Percentiles rank a stretch among this genome's conserved stretches.
phyloP scores from a whole-genome alignment of 1,140 invertebrate genomes.

The Rhynchophorus ferrugineus region DNA sequence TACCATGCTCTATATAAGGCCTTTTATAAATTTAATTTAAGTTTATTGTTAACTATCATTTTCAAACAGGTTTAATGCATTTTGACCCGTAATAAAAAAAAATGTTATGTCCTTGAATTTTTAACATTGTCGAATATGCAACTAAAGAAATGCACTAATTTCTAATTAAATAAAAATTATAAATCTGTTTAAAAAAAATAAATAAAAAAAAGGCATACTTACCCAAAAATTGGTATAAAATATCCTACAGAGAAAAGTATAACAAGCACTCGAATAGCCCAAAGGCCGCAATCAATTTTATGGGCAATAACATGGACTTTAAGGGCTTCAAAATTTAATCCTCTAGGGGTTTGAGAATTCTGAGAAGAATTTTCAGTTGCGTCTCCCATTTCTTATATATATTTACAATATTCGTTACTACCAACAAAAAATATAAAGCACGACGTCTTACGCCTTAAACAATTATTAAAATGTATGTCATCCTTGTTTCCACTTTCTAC shows the following conservation, averaged over 20 bases:
- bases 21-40: too few species aligned
- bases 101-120: not conserved
- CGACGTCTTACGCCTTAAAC: too few species aligned
- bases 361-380: not conserved
- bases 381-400: too few species aligned
- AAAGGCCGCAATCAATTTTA: slow-evolving; percentile 78
- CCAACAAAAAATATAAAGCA: too few species aligned
- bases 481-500: too few species aligned
- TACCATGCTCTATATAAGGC: too few species aligned
- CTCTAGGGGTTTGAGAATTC: slow-evolving; percentile 15
- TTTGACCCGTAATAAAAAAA: too few species aligned
- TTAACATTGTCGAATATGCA: not conserved
- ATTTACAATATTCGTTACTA: too few species aligned
- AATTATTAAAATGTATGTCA: too few species aligned
- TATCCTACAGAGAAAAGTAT: slow-evolving; percentile 78
- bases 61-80: too few species aligned
- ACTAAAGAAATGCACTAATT: not conserved
- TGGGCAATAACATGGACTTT: slow-evolving; percentile 68
- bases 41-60: too few species aligned
- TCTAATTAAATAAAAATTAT: not conserved
- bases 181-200: not conserved
- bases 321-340: slow-evolving; percentile 48
- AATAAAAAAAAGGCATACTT: slow-evolving; percentile 38
- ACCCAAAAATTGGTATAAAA: slow-evolving; percentile 85
- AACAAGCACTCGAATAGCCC: slow-evolving; percentile 73